phyloP scores from a whole-genome alignment of 2,797 vertebrate genomes.

The Podarcis lilfordi region DNA sequence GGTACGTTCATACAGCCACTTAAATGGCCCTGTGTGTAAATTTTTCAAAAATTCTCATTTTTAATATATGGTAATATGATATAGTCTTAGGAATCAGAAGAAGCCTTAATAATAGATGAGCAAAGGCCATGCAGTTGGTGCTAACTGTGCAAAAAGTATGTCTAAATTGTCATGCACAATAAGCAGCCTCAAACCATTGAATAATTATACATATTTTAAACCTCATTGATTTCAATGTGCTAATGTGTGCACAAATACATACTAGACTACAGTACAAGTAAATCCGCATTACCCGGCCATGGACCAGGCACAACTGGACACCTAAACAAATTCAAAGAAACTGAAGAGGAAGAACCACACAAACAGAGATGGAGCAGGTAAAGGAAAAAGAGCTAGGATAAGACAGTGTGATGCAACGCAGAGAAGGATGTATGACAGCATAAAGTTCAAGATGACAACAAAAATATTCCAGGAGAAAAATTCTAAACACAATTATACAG shows the following conservation, averaged over 20 bases:
- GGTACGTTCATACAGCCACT: slow-evolving; percentile 89
- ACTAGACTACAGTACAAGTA: not conserved
- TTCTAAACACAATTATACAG: slow-evolving; percentile 6
- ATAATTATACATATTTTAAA: not conserved
- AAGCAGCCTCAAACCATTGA: not conserved
- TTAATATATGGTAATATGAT: not conserved
- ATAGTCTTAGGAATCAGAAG: not conserved
- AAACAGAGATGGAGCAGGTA: not conserved
- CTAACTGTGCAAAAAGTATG: not conserved
- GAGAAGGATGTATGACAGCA: not conserved
- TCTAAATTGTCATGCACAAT: not conserved
- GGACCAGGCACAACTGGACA: not conserved
- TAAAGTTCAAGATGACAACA: not conserved
- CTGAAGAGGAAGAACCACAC: not conserved
- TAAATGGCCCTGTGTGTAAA: slow-evolving; percentile 81
- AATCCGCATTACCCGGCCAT: not conserved
- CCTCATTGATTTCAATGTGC: not conserved
- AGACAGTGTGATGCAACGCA: not conserved
- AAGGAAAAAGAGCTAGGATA: not conserved
- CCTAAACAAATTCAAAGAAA: not conserved
- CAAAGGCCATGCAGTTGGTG: not conserved
- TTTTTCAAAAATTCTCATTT: slow-evolving; percentile 1
- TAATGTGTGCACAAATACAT: not conserved
- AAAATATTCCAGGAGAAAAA: not conserved
- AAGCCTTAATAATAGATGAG: not conserved